phyloP scores from a whole-genome alignment of 2,113 vertebrate genomes.

The Micromys minutus region DNA sequence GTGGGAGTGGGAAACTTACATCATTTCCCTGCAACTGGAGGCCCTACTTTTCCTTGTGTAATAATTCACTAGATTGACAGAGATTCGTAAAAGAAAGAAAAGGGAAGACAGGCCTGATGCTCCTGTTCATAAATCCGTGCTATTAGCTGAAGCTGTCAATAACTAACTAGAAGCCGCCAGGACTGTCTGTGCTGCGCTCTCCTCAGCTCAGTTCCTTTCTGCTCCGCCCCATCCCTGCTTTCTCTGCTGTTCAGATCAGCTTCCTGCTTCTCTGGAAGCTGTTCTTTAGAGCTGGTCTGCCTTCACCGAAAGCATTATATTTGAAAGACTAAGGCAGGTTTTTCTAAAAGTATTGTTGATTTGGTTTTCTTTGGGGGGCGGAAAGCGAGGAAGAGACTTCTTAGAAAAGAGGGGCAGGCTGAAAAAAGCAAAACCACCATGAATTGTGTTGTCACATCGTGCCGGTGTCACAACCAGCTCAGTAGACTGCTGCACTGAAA shows the following conservation, averaged over 20 bases:
- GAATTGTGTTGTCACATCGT: slow-evolving; percentile 75
- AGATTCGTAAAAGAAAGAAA: slow-evolving; percentile 63
- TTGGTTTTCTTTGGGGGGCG: slow-evolving; percentile 58
- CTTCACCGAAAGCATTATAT: slow-evolving; percentile 81
- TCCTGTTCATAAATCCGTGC: slow-evolving; percentile 60
- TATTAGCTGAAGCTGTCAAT: slow-evolving; percentile 70
- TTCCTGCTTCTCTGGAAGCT: slow-evolving; percentile 86
- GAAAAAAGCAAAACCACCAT: slow-evolving; percentile 61
- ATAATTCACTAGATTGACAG: slow-evolving; percentile 67
- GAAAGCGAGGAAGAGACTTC: background rate
- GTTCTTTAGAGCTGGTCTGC: slow-evolving; percentile 70
- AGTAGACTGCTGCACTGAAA: slow-evolving; percentile 77
- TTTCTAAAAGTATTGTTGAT: slow-evolving; percentile 56
- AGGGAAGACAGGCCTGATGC: slow-evolving; percentile 52
- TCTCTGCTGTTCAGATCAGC: slow-evolving; percentile 84
- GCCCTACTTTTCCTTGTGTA: slow-evolving; percentile 67
- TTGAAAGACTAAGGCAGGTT: slow-evolving; percentile 71
- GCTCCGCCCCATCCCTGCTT: slow-evolving; percentile 84
- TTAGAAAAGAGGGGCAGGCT: background rate
- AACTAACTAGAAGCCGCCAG: slow-evolving; percentile 69
- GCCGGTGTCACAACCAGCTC: slow-evolving; percentile 73
- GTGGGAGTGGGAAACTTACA: slow-evolving; percentile 82
- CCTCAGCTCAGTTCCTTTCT: slow-evolving; percentile 75
- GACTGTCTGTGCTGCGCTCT: slow-evolving; percentile 72
- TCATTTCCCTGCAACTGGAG: slow-evolving; percentile 81